A percentile compares a stretch with the other conserved stretches of the same genome.
These are phyloP conservation scores for Ranitomeya imitator DNA, from an alignment of 2,113 vertebrate genomes.

Conservation along the genomic window DNA sequence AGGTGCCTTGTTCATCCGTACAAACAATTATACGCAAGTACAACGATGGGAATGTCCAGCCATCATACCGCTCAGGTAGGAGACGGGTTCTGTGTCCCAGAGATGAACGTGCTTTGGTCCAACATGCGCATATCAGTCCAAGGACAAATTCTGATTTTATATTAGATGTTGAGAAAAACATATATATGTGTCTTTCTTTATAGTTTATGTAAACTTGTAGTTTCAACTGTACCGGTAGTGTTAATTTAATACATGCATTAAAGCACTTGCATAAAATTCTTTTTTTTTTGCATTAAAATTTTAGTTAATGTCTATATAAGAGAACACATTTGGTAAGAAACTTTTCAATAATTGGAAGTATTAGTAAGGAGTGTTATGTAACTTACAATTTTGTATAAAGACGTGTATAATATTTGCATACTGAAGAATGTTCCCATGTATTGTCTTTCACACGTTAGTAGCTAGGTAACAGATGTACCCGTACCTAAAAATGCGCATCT, in stretches of 20 bases:
- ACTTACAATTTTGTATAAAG: conserved; percentile 35
- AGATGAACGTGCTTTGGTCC: too few species aligned
- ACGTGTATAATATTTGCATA: conserved; percentile 22
- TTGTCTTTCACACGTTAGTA: conserved; percentile 43
- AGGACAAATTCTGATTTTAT: too few species aligned
- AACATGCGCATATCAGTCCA: too few species aligned
- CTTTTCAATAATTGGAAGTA: neutral
- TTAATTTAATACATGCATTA: neutral
- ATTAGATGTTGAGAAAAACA: too few species aligned
- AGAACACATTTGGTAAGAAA: conserved; percentile 3
- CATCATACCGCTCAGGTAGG: too few species aligned
- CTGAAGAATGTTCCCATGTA: conserved; percentile 3
- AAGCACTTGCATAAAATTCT: neutral
- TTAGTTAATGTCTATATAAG: neutral
- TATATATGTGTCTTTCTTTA: too few species aligned
- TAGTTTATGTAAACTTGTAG: too few species aligned
- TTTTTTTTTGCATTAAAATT: neutral
- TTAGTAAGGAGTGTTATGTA: conserved; percentile 3
- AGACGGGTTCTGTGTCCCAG: too few species aligned
- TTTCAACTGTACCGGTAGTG: too few species aligned
- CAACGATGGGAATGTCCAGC: too few species aligned
- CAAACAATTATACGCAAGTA: too few species aligned
- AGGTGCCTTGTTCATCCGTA: too few species aligned
- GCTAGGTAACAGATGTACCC: conserved; percentile 47
- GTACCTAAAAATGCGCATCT: conserved; percentile 37